Evolutionary conservation across 1,140 invertebrate genomes (phyloP).

Genomic region (Zaprionus africanus): DNA sequence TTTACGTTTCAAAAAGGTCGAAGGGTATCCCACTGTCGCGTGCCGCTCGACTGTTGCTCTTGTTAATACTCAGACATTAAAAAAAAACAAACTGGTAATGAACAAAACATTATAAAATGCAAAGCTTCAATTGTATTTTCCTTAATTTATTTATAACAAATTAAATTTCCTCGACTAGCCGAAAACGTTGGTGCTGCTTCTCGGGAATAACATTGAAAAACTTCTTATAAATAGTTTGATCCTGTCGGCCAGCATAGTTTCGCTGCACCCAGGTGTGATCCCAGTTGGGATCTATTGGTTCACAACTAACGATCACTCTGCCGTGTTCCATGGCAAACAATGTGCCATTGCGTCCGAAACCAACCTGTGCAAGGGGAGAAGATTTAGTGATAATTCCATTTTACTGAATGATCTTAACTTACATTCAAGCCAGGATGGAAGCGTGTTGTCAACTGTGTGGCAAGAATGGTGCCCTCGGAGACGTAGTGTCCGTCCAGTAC

Average conservation of each 20-base stretch:
- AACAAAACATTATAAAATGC: background rate
- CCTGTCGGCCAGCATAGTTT: slow-evolving; percentile 87
- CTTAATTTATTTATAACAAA: slow-evolving; percentile 34
- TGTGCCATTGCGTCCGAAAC: slow-evolving; percentile 90
- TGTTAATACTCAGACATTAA: too few species aligned
- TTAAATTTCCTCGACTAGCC: slow-evolving; percentile 89
- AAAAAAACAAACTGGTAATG: too few species aligned
- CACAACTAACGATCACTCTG: slow-evolving; percentile 90
- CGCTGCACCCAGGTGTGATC: slow-evolving; percentile 88
- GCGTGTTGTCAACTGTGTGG: slow-evolving; percentile 88
- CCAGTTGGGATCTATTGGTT: slow-evolving; percentile 90
- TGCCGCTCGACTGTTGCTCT: too few species aligned
- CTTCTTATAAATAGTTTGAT: slow-evolving; percentile 91
- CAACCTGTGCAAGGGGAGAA: slow-evolving; percentile 86
- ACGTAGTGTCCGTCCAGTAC: slow-evolving; percentile 88
- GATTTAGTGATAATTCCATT: background rate
- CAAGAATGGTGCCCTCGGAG: slow-evolving; percentile 88
- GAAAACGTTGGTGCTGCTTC: slow-evolving; percentile 90
- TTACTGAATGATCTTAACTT: slow-evolving; percentile 59
- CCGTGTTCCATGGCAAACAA: slow-evolving; percentile 91
- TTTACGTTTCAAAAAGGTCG: too few species aligned
- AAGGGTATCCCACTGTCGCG: too few species aligned
- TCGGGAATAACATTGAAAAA: slow-evolving; percentile 92
- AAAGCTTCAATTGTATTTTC: background rate
- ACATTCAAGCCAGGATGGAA: slow-evolving; percentile 94